phyloP scores from a whole-genome alignment of 2,888 invertebrate genomes.

The Athetis lepigone region DNA sequence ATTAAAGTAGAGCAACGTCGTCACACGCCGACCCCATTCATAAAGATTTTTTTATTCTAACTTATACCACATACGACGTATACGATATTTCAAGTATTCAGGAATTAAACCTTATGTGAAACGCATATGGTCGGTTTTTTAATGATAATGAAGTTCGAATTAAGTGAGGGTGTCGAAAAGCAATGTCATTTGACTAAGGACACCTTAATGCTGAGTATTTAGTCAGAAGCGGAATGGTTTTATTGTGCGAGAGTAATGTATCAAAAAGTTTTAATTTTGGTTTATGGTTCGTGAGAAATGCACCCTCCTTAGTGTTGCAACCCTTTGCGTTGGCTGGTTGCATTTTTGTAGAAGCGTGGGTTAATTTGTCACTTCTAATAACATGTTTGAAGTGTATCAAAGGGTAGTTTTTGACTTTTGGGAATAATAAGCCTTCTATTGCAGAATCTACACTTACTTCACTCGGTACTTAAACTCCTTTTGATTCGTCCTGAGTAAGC shows the following conservation, averaged over 20 bases:
- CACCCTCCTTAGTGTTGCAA: constrained; percentile 63
- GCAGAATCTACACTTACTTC: too few relatives aligned
- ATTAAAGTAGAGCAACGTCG: constrained; percentile 81
- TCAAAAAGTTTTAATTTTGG: constrained; percentile 90
- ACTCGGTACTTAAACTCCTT: too few relatives aligned
- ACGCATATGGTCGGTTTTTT: constrained; percentile 54
- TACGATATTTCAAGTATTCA: constrained; percentile 8
- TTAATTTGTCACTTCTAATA: constrained; percentile 59
- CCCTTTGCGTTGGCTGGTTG: constrained; percentile 63
- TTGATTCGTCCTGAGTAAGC: too few relatives aligned
- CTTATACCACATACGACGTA: constrained; percentile 47
- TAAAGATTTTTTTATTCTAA: constrained; percentile 80
- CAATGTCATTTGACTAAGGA: constrained; percentile 87
- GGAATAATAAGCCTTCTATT: too few relatives aligned
- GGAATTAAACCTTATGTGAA: constrained; percentile 44
- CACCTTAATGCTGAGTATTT: constrained; percentile 88
- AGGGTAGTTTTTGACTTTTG: constrained; percentile 3
- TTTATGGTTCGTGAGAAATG: constrained; percentile 84
- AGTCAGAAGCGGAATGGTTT: constrained; percentile 83
- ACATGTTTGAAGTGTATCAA: constrained; percentile 21
- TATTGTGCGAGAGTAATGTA: constrained; percentile 88
- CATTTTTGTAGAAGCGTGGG: constrained; percentile 44
- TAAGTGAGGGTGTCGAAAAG: constrained; percentile 61
- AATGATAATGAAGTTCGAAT: constrained; percentile 21
- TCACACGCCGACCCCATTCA: constrained; percentile 85